These are phyloP conservation scores for Disparrhopalites patrizii DNA, from an alignment of 2,888 invertebrate genomes.

Conservation along the genomic window DNA sequence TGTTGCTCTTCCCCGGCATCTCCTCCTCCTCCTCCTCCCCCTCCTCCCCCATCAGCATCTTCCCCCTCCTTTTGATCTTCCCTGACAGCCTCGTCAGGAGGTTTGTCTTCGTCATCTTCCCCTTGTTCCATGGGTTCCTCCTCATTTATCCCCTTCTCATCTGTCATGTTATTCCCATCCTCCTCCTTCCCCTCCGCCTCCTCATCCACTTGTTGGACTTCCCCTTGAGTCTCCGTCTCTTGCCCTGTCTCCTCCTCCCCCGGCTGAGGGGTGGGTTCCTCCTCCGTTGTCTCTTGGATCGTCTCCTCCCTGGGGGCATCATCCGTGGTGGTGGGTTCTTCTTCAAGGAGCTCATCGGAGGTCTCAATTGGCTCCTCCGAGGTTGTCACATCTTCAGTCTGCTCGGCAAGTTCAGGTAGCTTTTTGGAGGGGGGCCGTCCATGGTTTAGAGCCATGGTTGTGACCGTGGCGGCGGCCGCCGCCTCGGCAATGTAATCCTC, in stretches of 20 bases:
- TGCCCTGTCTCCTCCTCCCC: constrained; percentile 55
- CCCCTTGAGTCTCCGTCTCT: constrained; percentile 15
- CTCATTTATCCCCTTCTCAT: neutral
- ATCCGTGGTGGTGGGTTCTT: neutral
- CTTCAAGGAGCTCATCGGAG: constrained; percentile 32
- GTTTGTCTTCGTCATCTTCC: neutral
- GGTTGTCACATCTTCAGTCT: constrained; percentile 51
- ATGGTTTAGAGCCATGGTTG: constrained; percentile 50
- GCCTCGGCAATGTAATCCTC: constrained; percentile 26
- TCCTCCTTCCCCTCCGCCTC: neutral
- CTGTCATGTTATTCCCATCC: neutral
- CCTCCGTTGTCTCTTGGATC: constrained; percentile 49
- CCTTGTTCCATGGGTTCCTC: constrained; percentile 2
- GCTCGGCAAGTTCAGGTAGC: constrained; percentile 24
- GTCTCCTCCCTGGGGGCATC: constrained; percentile 13
- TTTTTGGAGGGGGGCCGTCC: constrained; percentile 46
- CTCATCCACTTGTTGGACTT: neutral
- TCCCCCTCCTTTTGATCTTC: constrained; percentile 28
- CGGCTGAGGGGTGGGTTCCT: constrained; percentile 44
- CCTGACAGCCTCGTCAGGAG: neutral
- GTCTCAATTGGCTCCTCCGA: constrained; percentile 49
- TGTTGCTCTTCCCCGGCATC: constrained; percentile 27
- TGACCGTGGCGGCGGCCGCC: constrained; percentile 27
- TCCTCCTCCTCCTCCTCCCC: constrained; percentile 23
- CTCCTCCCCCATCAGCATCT: constrained; percentile 25